Base-by-base conservation (phyloP, 2,888 invertebrate genomes). In the Tenthredo scrophulariae region DNA sequence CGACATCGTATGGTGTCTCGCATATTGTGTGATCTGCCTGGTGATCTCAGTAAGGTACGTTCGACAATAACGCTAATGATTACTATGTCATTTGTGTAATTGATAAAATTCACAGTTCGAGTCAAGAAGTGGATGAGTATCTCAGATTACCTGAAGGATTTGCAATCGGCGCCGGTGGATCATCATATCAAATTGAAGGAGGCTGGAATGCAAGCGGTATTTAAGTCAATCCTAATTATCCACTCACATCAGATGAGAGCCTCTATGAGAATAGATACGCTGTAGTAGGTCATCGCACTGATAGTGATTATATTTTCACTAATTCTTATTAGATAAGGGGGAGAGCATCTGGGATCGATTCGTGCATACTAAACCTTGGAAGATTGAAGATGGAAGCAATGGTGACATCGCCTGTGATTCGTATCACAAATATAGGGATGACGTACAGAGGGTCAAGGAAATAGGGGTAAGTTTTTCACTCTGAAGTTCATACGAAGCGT, bases 261-360 rank as follows among this genome's bases (percentile, higher is more conserved):
- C 37, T 37, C 37, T 37, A 37, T 37, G 0, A 37, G 37, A 37
- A 37, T 37, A 37, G 37, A 7, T 37, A 37, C 7, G 37, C 7
- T 37, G 37, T 7, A 37, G 0, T 37, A 37, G 37, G 50, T 5
- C 18, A 13, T 13, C n/a, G n/a, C 54, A 15, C 15, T 50, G 18
- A 15, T 50, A 13, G 50, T n/a, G 54, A 43, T 43, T 18, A 33
- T 18, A 54, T 50, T 33, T 50, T 7, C 18, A 15, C 13, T n/a
- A 4, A 77, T 65, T 85, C 79, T 37, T 85, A 90, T 18, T 88
- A 96, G 96, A 95, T 13, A 96, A 96, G 93, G 94, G 95, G 0
- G 95, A 95, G 88, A 96, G 94, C 89, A 95, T 96, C 29, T 97
- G 96, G 97, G 97, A 97, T 91, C 94, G 93, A 13, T 95, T 95